Conservation (phyloP, 2,113 vertebrate genomes). For the Plestiodon gilberti region DNA sequence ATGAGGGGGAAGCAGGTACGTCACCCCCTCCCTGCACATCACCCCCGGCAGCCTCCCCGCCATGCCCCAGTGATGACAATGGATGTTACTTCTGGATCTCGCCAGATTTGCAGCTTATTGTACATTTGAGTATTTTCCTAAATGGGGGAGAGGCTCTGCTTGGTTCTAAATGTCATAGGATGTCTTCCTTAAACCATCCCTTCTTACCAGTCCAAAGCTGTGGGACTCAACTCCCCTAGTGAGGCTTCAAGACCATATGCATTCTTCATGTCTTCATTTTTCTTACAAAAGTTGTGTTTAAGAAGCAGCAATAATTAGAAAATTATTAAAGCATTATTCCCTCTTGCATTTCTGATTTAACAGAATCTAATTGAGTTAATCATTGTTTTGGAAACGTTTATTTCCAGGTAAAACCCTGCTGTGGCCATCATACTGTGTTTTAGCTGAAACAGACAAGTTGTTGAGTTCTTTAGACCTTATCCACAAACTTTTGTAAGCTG, state of each 20-base stretch:
- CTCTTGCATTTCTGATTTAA: background rate
- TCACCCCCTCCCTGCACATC: too few species aligned
- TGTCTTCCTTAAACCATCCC: background rate
- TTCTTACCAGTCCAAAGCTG: background rate
- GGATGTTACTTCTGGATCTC: too few species aligned
- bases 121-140: background rate
- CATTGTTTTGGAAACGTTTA: background rate
- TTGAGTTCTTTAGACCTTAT: background rate
- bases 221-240: background rate
- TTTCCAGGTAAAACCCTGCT: background rate
- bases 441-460: background rate
- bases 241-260: background rate
- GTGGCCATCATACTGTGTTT: background rate
- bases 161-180: background rate
- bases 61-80: too few species aligned
- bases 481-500: background rate
- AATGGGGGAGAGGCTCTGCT: background rate
- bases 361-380: background rate
- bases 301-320: background rate
- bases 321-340: background rate
- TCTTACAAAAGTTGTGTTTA: background rate
- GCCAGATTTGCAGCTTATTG: too few species aligned
- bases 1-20: too few species aligned
- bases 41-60: too few species aligned
- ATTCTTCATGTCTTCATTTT: background rate